phyloP scores from a whole-genome alignment of 2,797 vertebrate species.

The Neoniphon sammara region DNA sequence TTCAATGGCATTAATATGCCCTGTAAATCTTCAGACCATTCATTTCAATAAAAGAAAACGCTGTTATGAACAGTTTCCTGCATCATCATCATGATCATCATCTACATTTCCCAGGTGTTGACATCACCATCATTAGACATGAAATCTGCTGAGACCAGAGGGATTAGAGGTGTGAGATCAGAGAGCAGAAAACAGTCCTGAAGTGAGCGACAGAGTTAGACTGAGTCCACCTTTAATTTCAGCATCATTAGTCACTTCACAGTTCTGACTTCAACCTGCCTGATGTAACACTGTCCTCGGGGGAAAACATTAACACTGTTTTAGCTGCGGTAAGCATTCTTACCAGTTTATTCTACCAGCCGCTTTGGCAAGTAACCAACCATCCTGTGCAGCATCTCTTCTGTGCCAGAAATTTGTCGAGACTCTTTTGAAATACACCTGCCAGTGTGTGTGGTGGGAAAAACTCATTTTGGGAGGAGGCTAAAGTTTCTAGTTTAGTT shows the following conservation, averaged over 20 bases:
- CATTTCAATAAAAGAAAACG: constrained; percentile 5
- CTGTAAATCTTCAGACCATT: not conserved
- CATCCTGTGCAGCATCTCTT: too few relatives aligned
- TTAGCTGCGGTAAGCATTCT: not conserved
- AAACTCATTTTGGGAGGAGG: too few relatives aligned
- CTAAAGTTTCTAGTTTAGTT: too few relatives aligned
- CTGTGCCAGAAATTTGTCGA: too few relatives aligned
- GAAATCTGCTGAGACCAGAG: not conserved
- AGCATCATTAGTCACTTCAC: not conserved
- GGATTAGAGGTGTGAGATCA: constrained; percentile 20
- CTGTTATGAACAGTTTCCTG: not conserved
- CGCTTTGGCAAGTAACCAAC: not conserved
- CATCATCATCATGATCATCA: not conserved
- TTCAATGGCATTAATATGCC: not conserved
- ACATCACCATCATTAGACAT: constrained; percentile 1
- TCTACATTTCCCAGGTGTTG: not conserved
- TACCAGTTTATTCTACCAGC: not conserved
- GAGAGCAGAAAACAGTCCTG: not conserved
- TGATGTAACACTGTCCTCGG: too few relatives aligned
- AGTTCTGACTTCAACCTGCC: not conserved
- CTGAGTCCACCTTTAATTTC: constrained; percentile 7
- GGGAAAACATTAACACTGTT: not conserved
- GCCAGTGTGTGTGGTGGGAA: too few relatives aligned
- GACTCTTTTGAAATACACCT: too few relatives aligned
- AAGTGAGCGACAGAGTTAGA: not conserved